Conservation (phyloP, 2,113 vertebrate species). For the Sardina pilchardus region DNA sequence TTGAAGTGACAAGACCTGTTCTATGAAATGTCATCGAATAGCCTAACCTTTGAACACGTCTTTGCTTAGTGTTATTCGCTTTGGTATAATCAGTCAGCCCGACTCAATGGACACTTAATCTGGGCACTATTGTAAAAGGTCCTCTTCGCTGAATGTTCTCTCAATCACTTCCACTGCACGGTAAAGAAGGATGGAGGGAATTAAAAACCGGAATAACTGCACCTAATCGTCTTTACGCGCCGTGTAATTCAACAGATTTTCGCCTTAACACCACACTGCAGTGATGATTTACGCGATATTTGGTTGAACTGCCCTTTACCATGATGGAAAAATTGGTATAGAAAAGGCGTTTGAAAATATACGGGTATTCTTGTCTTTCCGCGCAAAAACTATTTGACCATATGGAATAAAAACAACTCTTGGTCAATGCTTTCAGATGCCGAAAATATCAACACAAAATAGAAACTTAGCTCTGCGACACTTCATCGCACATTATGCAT, state of each 20-base stretch:
- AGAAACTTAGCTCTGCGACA: background rate
- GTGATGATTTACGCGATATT: background rate
- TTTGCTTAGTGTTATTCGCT: background rate
- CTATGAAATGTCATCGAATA: background rate
- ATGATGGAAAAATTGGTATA: background rate
- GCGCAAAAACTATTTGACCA: background rate
- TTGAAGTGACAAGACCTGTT: background rate
- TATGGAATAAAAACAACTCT: background rate
- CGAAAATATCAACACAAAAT: background rate
- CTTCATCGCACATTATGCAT: background rate
- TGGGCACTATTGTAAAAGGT: conserved; percentile 12
- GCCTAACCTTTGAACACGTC: background rate
- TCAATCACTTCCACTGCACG: background rate
- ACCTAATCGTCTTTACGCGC: conserved; percentile 29
- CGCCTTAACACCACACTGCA: conserved; percentile 5
- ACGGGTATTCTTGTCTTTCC: background rate
- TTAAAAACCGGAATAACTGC: conserved; percentile 33
- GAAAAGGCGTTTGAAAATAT: background rate
- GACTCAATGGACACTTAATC: conserved; percentile 1
- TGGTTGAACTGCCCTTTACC: background rate
- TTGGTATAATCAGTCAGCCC: background rate
- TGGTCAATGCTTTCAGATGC: background rate
- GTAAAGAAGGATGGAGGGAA: background rate
- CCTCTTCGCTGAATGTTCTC: background rate
- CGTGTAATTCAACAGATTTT: conserved; percentile 38